phyloP scores from a whole-genome alignment of 1,140 invertebrate species.

The Phortica variegata region DNA sequence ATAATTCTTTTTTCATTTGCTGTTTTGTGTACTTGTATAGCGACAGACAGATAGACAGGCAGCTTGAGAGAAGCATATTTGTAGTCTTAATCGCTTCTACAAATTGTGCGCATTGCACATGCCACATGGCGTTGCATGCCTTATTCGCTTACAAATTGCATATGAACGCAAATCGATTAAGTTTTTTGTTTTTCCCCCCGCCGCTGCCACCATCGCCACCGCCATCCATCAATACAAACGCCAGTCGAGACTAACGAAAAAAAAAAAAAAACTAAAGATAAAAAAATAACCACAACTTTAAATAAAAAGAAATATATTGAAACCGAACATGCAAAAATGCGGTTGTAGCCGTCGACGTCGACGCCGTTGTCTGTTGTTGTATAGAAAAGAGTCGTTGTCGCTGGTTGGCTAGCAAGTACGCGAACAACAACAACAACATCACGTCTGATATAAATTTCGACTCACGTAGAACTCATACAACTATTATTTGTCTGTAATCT shows the following conservation, averaged over 20 bases:
- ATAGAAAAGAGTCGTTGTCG: too few relatives aligned
- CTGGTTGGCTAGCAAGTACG: too few relatives aligned
- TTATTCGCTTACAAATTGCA: conserved; percentile 50
- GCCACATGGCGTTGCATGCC: conserved; percentile 27
- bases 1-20: too few relatives aligned
- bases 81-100: conserved; percentile 43
- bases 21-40: too few relatives aligned
- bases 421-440: background rate
- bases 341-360: background rate
- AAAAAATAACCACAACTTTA: background rate
- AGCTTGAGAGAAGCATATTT: too few relatives aligned
- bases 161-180: conserved; percentile 53
- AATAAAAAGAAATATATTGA: background rate
- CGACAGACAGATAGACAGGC: too few relatives aligned
- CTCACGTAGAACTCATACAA: background rate
- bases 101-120: conserved; percentile 49
- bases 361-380: background rate
- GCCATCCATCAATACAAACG: background rate
- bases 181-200: conserved; percentile 30
- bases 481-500: background rate
- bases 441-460: background rate
- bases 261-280: conserved; percentile 31
- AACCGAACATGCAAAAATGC: background rate
- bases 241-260: background rate
- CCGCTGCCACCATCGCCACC: background rate